Conservation (phyloP, 92 coral and sea anemone species). For the Paragorgia papillata region DNA sequence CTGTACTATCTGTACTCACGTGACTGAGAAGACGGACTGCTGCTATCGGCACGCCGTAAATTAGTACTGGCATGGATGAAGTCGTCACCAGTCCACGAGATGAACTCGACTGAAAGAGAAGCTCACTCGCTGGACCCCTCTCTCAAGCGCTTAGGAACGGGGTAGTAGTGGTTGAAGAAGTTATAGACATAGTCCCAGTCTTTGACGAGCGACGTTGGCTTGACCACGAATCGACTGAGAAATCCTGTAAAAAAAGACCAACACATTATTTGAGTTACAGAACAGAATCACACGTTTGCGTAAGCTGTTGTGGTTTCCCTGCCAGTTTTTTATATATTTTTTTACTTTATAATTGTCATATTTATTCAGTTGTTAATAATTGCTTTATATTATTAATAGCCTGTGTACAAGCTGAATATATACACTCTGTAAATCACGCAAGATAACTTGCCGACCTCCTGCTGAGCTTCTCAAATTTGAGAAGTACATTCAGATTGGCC, state of each 20-base stretch:
- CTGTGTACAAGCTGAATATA: too few species aligned
- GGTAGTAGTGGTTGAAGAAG: background rate
- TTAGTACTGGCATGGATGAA: background rate
- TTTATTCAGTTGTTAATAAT: too few species aligned
- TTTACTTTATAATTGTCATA: too few species aligned
- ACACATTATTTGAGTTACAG: background rate
- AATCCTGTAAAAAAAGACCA: background rate
- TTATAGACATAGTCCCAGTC: background rate
- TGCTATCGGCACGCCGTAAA: constrained; percentile 14
- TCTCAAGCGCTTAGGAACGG: constrained; percentile 38
- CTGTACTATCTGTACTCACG: constrained; percentile 19
- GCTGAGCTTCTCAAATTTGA: too few species aligned
- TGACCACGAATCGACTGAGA: constrained; percentile 16
- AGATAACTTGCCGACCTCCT: too few species aligned
- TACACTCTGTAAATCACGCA: too few species aligned
- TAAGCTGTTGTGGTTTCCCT: too few species aligned
- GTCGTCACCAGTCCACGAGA: constrained; percentile 36
- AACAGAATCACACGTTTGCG: too few species aligned
- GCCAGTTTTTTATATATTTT: too few species aligned
- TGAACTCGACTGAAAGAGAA: constrained; percentile 15
- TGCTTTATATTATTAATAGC: too few species aligned
- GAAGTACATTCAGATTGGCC: too few species aligned
- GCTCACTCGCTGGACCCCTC: constrained; percentile 38
- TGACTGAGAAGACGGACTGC: background rate
- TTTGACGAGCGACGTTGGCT: constrained; percentile 10